These are phyloP conservation scores for Ceratosolen fusciceps DNA, from an alignment of 1,140 invertebrate genomes.

Conservation along the genomic window DNA sequence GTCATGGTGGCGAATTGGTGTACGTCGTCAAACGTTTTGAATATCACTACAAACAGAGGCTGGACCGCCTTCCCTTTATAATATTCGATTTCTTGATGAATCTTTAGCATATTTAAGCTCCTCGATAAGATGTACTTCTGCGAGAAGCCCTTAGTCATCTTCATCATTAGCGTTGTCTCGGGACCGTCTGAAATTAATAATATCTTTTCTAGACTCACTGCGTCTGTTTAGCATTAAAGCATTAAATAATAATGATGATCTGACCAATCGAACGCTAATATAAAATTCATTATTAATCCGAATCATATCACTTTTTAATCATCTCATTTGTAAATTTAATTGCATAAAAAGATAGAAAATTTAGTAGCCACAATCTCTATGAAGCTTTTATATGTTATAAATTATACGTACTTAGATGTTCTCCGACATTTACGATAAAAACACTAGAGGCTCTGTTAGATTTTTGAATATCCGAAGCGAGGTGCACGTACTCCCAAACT, in stretches of 20 bases:
- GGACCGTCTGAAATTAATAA: conserved; percentile 6
- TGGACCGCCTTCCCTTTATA: conserved; percentile 17
- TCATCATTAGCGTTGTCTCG: not conserved
- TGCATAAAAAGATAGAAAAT: too few species aligned
- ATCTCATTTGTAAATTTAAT: too few species aligned
- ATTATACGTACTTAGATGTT: conserved; percentile 21
- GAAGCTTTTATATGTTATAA: too few species aligned
- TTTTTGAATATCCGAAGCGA: conserved; percentile 4
- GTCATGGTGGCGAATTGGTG: conserved; percentile 17
- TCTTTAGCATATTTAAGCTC: conserved; percentile 24
- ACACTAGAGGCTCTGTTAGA: conserved; percentile 21
- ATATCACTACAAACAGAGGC: conserved; percentile 25
- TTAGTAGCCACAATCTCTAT: not conserved
- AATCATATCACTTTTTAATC: too few species aligned
- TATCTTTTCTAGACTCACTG: too few species aligned
- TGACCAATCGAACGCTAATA: too few species aligned
- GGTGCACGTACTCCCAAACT: conserved; percentile 10
- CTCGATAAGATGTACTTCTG: conserved; percentile 21
- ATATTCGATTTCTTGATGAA: conserved; percentile 24
- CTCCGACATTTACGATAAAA: conserved; percentile 31
- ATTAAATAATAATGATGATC: too few species aligned
- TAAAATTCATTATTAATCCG: too few species aligned
- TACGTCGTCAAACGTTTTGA: not conserved
- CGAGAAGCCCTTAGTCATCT: conserved; percentile 19
- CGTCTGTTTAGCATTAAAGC: too few species aligned